Percentiles rank a stretch among this genome's conserved stretches.
These are phyloP conservation scores for Caenorhabditis wallacei DNA, from an alignment of 2,888 invertebrate genomes.

Conservation along the genomic window DNA sequence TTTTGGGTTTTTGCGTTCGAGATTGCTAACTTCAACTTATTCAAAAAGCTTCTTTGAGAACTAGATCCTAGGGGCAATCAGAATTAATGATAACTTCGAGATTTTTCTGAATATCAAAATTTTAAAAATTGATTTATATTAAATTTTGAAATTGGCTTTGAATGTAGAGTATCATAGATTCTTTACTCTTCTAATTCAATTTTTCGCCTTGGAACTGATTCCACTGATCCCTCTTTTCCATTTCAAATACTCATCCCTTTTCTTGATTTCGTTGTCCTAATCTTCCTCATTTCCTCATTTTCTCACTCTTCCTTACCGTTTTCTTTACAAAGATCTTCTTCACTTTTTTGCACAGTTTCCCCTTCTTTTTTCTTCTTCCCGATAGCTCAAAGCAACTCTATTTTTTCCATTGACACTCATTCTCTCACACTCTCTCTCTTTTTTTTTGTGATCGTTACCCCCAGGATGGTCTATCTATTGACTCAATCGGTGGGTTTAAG, in stretches of 20 bases:
- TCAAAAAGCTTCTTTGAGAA: too few species aligned
- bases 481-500: constrained; percentile 40
- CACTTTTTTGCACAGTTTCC: neutral
- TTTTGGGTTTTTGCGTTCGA: too few species aligned
- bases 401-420: constrained; percentile 7
- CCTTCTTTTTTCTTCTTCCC: neutral
- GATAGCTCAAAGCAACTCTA: constrained; percentile 7
- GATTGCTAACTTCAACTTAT: too few species aligned
- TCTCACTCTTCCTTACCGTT: constrained; percentile 4
- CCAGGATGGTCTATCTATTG: constrained; percentile 38
- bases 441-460: constrained; percentile 18
- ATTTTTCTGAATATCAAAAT: too few species aligned
- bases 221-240: neutral
- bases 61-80: too few species aligned
- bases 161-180: too few species aligned
- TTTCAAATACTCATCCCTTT: neutral
- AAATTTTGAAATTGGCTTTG: too few species aligned
- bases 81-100: too few species aligned
- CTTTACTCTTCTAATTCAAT: too few species aligned
- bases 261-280: neutral
- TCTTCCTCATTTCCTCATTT: neutral
- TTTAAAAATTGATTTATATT: too few species aligned
- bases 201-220: too few species aligned
- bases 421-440: neutral
- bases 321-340: neutral